phyloP scores from a whole-genome alignment of 2,888 invertebrate genomes.

The Meganola albula region DNA sequence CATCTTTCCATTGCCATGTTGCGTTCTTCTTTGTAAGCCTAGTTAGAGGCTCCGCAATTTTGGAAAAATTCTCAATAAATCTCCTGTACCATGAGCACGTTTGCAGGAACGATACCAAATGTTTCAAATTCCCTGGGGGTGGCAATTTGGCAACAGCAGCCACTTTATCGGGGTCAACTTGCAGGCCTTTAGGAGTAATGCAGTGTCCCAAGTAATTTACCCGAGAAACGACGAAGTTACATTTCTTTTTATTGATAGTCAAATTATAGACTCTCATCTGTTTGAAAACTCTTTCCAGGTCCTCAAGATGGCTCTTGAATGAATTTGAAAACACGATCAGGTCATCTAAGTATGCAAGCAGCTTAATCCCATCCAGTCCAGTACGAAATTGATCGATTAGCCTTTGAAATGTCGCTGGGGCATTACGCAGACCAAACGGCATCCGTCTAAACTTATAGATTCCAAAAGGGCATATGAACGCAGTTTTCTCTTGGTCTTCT shows the following conservation, averaged over 20 bases:
- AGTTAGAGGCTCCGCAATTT: constrained; percentile 15
- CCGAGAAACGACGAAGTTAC: constrained; percentile 14
- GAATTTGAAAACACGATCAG: constrained; percentile 7
- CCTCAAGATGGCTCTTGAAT: constrained; percentile 6
- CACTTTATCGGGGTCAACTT: constrained; percentile 22
- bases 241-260: constrained; percentile 25
- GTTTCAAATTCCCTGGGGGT: constrained; percentile 24
- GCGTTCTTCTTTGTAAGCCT: constrained; percentile 12
- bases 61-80: constrained; percentile 14
- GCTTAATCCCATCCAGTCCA: constrained; percentile 1
- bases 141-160: constrained; percentile 24
- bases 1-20: constrained; percentile 1
- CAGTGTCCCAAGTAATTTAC: constrained; percentile 25
- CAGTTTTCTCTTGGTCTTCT: constrained; percentile 5
- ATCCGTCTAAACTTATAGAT: constrained; percentile 3
- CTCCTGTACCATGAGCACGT: constrained; percentile 23
- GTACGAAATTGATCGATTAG: constrained; percentile 12
- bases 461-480: constrained; percentile 5
- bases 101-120: constrained; percentile 30
- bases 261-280: constrained; percentile 22
- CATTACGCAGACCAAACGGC: constrained; percentile 6
- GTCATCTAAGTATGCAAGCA: constrained; percentile 12
- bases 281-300: constrained; percentile 12
- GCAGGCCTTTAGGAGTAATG: constrained; percentile 20
- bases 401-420: constrained; percentile 6